Evolutionary conservation across 1,140 invertebrate species (phyloP), one percentile per base, ranked within the genome.

Genomic region (Caerostris extrusa): DNA sequence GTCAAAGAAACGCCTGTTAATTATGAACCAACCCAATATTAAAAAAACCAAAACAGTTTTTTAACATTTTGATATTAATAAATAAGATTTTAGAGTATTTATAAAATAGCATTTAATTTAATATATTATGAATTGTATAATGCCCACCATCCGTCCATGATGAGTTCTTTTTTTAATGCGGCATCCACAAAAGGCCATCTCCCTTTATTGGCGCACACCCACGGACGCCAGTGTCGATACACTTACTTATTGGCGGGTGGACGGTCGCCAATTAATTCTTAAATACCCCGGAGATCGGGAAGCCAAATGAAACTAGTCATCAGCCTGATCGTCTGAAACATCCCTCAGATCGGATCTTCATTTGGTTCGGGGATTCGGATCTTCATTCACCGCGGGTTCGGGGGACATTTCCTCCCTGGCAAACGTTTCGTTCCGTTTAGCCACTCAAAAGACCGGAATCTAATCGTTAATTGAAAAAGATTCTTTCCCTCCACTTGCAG

Each of bases 381-480:
- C n/a, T n/a, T n/a, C n/a, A n/a, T n/a, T n/a, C n/a, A n/a, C n/a
- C n/a, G n/a, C n/a, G n/a, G 69, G 34, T 71, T n/a, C 69, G 69
- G 19, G 12, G n/a, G n/a, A 50, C 69, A 83, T 83, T 83, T 83
- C 81, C 81, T 56, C 53, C 12, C 53, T 7, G 19, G 34, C 87
- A 55, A 53, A 60, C 87, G n/a, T 12, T 34, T 71, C 88, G 67
- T 58, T 81, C 69, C 88, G 88, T 90, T 90, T 90, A 90, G 69
- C 69, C 50, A 90, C 53, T 67, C 88, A 90, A 90, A 90, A 81
- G 88, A 90, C 67, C 88, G 88, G 88, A 90, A 90, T 90, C 88
- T 90, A 90, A 90, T 90, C 88, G 88, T 77, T 90, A 90, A 90
- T 90, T 90, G 88, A 67, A 34, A 90, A 90, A 19, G 67, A 71